Conservation (phyloP, 2,797 vertebrate species). For the Gouania willdenowi region DNA sequence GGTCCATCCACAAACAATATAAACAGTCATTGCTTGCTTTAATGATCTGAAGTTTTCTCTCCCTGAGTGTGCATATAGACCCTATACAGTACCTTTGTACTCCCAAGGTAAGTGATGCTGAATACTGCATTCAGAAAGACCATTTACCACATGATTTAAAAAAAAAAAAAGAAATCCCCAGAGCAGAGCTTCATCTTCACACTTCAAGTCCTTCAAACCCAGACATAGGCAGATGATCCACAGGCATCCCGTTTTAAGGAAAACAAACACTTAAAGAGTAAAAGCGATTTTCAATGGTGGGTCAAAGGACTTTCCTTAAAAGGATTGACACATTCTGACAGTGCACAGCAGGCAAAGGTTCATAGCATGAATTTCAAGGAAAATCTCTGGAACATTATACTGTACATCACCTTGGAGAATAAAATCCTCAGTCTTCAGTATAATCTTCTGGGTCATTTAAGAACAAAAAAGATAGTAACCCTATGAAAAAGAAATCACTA, state of each 20-base stretch:
- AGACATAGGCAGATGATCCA: background rate
- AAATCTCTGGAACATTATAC: background rate
- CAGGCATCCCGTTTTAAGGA: conserved; percentile 1
- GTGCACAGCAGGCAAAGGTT: background rate
- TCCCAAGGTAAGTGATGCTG: conserved; percentile 29
- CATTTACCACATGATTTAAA: background rate
- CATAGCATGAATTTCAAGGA: background rate
- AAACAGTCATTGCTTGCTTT: conserved; percentile 38
- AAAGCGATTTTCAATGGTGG: conserved; percentile 1
- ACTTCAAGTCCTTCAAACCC: conserved; percentile 7
- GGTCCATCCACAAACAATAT: conserved; percentile 30
- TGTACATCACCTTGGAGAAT: background rate
- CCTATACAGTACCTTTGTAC: conserved; percentile 1
- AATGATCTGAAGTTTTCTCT: conserved; percentile 33
- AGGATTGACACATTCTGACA: background rate
- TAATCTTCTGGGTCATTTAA: conserved; percentile 3
- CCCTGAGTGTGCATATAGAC: conserved; percentile 8
- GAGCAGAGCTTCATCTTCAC: conserved; percentile 2
- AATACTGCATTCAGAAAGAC: conserved; percentile 34
- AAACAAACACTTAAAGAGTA: conserved; percentile 8
- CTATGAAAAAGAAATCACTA: conserved; percentile 9
- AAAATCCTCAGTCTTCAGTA: background rate
- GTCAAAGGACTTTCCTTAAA: conserved; percentile 8
- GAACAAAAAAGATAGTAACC: background rate
- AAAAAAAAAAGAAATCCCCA: conserved; percentile 14